Evolutionary conservation across 1,140 invertebrate species (phyloP).

Genomic region (Drosophila willistoni): DNA sequence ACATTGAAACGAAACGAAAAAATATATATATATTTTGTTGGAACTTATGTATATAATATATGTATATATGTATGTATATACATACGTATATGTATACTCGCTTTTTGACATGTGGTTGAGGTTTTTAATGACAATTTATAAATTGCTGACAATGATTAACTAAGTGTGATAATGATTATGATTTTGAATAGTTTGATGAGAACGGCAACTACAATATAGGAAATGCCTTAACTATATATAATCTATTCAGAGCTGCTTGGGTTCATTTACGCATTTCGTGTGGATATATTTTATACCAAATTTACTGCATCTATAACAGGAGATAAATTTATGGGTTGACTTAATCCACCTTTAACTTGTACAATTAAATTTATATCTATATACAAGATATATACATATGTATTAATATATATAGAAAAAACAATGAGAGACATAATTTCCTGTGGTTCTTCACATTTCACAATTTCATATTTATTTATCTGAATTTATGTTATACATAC

Average conservation of each 20-base stretch:
- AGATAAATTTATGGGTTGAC: conserved; percentile 67
- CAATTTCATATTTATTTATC: conserved; percentile 68
- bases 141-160: conserved; percentile 11
- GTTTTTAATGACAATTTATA: conserved; percentile 8
- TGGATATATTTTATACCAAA: conserved; percentile 3
- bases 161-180: conserved; percentile 9
- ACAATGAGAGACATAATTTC: conserved; percentile 69
- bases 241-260: not conserved
- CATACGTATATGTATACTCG: not conserved
- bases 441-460: conserved; percentile 54
- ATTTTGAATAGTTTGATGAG: conserved; percentile 1
- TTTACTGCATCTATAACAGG: conserved; percentile 6
- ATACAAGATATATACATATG: not conserved
- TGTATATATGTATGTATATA: not conserved
- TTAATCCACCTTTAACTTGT: conserved; percentile 76
- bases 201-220: not conserved
- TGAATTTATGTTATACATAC: conserved; percentile 22
- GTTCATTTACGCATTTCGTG: conserved; percentile 10
- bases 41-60: conserved; percentile 27
- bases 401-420: conserved; percentile 7
- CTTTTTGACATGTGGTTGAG: conserved; percentile 12
- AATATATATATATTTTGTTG: conserved; percentile 39
- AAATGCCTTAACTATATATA: not conserved
- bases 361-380: conserved; percentile 67
- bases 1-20: conserved; percentile 21